Base-by-base conservation (phyloP, 2,888 invertebrate genomes). In the Drosophila lacicola region DNA sequence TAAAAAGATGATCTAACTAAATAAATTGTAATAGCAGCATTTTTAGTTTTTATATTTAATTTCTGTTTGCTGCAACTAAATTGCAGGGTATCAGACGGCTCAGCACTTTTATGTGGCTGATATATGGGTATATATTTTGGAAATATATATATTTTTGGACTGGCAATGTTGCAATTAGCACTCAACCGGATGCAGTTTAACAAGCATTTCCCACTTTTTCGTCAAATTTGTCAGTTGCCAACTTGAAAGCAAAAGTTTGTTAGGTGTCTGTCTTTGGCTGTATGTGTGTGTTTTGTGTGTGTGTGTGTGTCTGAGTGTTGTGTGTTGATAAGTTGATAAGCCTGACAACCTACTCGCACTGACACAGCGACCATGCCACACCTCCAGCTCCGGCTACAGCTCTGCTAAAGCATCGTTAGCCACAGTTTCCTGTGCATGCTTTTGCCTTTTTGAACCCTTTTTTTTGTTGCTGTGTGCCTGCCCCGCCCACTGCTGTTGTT, bases 191-290 rank as follows among this genome's bases (percentile, higher is more conserved):
- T 84, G 88, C 88, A 87, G 80, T 85, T 87, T 85, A 85, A 85
- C 85, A 82, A 85, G 88, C 65, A 74, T 64, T 78, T 87, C 84
- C 87, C 68, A 55, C 46, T 64, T 54, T 71, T 57, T 45, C 45
- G 45, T 29, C 62, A 37, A 55, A 47, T 29, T 69, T 56, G 55
- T 58, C 56, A 54, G 65, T 50, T 67, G 39, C 50, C 70, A 81
- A 87, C 78, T 82, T 87, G 82, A 87, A 85, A 85, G 87, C 76
- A 87, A 85, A 87, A 85, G 82, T 85, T 85, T 87, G 72, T 74
- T 76, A 72, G 73, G 70, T 74, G 74, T 74, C 57, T 67, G 60
- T 62, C 51, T 70, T 46, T 62, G 37, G 34, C 17, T 42, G 41
- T 34, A 14, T 69, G 42, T 73, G 17, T 74, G 21, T 57, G 9